phyloP scores from a whole-genome alignment of 1,140 invertebrate species.

The Trinorchestia longiramus region DNA sequence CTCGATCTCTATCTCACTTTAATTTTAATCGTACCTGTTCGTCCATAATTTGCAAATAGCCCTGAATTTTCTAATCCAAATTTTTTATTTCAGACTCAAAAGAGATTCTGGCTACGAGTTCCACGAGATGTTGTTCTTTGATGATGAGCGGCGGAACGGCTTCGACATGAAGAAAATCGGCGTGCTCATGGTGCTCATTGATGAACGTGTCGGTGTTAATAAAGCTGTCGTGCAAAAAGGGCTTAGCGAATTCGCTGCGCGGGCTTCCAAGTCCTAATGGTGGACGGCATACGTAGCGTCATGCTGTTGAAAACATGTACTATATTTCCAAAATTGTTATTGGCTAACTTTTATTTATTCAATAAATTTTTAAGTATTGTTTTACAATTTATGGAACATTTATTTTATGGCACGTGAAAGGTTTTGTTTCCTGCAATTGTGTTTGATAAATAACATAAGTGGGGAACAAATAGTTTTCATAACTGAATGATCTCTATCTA shows the following conservation, averaged over 20 bases:
- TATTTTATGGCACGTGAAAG: background rate
- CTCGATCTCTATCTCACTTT: too few species aligned
- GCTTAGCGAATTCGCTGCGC: slow-evolving; percentile 70
- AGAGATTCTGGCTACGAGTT: slow-evolving; percentile 73
- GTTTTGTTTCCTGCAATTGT: background rate
- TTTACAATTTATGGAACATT: too few species aligned
- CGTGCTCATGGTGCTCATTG: slow-evolving; percentile 75
- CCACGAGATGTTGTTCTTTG: slow-evolving; percentile 81
- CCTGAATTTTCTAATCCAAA: slow-evolving; percentile 6
- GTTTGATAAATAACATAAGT: too few species aligned
- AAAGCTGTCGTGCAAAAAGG: slow-evolving; percentile 72
- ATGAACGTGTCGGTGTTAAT: slow-evolving; percentile 72
- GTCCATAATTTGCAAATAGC: background rate
- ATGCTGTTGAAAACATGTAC: background rate
- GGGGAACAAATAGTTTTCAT: too few species aligned
- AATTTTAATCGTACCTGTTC: slow-evolving; percentile 43
- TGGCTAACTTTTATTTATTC: background rate
- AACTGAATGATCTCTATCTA: too few species aligned
- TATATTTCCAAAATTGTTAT: background rate
- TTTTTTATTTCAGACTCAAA: slow-evolving; percentile 74
- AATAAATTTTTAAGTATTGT: background rate
- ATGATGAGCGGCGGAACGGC: slow-evolving; percentile 78
- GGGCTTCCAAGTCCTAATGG: background rate
- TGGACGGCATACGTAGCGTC: background rate
- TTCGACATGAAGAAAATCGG: slow-evolving; percentile 74